Base-by-base conservation (phyloP, 2,113 vertebrate species). In the Phaethornis superciliosus region DNA sequence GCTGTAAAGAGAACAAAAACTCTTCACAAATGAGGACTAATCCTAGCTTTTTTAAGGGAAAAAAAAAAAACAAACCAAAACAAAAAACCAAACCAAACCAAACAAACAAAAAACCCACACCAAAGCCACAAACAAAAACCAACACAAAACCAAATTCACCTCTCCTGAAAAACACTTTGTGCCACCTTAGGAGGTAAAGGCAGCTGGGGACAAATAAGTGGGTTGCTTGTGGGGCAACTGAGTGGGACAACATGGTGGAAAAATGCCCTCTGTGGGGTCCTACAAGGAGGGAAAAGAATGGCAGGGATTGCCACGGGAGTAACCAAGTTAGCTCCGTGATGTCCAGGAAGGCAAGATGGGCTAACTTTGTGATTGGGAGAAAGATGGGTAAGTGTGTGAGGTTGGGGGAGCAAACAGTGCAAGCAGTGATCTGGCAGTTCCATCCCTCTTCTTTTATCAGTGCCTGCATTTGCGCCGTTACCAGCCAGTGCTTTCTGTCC, bases 1-100 rank as follows among this genome's bases (percentile, higher is more conserved):
- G 96, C 96, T 88, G 92, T 95, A 97, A 96, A 46, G 94, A 56
- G 30, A 56, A 56, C n/a, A 10, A 56, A n/a, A 56, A 56, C 6
- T n/a, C 30, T 56, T 21, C 55, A 21, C 18, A 30, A 56, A 56
- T 56, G 54, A 56, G 30, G 19, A 56, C 19, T 18, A 56, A 56
- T n/a, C 20, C 6, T 56, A 56, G n/a, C 55, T 56, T 32, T 20
- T 12, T 18, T n/a, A 56, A 33, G 18, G 40, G n/a, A 52, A 52
- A 52, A 26, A 52, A 26, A 40, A 35, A 76, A 17, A 20, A 6
- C 46, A 17, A 7, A 47, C 20, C 40, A 40, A 40, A 40, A 40
- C 40, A 40, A 40, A 40, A 40, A 40, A 40, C 40, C 40, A 40
- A 40, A 40, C 40, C 40, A 40, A 40, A 40, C 11, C 40, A 40